These are phyloP conservation scores for Diarsia brunnea DNA, from an alignment of 2,888 invertebrate species.

Conservation along the genomic window DNA sequence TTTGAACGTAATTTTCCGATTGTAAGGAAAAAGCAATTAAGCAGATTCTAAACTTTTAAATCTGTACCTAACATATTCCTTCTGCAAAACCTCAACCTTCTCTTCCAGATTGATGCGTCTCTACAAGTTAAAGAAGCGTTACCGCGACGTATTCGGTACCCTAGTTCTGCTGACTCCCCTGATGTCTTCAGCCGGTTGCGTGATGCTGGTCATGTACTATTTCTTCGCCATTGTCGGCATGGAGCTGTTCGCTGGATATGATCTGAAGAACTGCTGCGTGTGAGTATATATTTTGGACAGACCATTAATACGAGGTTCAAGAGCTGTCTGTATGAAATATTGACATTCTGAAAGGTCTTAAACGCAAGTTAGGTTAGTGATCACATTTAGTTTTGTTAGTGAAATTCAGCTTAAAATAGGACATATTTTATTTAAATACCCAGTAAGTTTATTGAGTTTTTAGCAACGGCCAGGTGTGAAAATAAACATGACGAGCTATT, in stretches of 20 bases:
- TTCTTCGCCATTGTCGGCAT: conserved; percentile 97
- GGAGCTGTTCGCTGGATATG: conserved; percentile 95
- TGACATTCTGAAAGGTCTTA: neutral
- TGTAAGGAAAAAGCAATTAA: neutral
- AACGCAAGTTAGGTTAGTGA: neutral
- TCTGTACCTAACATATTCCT: neutral
- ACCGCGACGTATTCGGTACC: conserved; percentile 96
- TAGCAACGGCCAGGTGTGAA: neutral
- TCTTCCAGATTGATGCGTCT: conserved; percentile 91
- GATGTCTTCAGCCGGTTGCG: conserved; percentile 95
- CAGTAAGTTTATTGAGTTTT: neutral
- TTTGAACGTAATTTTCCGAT: neutral
- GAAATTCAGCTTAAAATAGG: neutral
- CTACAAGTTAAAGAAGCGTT: conserved; percentile 95
- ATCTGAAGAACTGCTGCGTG: conserved; percentile 96
- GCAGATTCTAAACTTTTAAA: neutral
- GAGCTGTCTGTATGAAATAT: neutral
- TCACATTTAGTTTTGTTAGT: neutral
- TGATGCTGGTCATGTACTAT: conserved; percentile 96
- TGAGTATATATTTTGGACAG: conserved; percentile 83
- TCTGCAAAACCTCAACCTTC: neutral
- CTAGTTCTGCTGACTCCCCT: conserved; percentile 95
- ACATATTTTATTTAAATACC: neutral
- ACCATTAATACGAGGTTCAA: neutral
- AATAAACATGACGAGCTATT: neutral